Evolutionary conservation across 2,888 invertebrate genomes (phyloP).

Genomic region (Augochlorella aurata): DNA sequence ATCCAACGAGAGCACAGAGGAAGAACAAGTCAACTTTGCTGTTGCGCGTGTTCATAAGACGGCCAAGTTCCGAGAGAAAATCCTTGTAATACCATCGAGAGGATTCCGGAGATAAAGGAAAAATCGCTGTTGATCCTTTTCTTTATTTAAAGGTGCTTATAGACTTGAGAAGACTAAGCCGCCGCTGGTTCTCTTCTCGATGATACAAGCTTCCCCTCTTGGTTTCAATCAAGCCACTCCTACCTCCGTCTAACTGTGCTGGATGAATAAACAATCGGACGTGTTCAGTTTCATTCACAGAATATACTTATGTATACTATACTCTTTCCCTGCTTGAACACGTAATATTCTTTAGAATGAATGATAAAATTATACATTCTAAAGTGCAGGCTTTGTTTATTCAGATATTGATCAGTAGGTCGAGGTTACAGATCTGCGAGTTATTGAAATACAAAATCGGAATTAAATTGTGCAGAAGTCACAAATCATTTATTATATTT

Average conservation of each 20-base stretch:
- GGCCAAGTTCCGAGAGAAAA: slow-evolving; percentile 44
- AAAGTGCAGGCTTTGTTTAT: too few species aligned
- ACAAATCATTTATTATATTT: too few species aligned
- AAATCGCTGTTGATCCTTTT: slow-evolving; percentile 63
- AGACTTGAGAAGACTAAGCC: slow-evolving; percentile 47
- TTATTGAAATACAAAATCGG: too few species aligned
- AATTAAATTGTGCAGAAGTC: too few species aligned
- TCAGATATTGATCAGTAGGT: too few species aligned
- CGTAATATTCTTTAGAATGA: too few species aligned
- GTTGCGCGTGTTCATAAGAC: slow-evolving; percentile 38
- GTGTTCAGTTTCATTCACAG: too few species aligned
- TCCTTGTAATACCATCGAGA: slow-evolving; percentile 39
- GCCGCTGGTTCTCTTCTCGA: slow-evolving; percentile 30
- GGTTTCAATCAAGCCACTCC: slow-evolving; percentile 30
- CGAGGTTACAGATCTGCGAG: too few species aligned
- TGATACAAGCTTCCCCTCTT: slow-evolving; percentile 33
- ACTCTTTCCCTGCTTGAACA: too few species aligned
- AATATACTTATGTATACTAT: too few species aligned
- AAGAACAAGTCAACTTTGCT: slow-evolving; percentile 36
- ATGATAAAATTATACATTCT: too few species aligned
- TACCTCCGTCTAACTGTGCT: slow-evolving; percentile 1
- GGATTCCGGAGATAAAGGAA: slow-evolving; percentile 51
- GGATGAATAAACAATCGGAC: background rate
- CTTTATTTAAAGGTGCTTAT: slow-evolving; percentile 66
- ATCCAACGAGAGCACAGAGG: slow-evolving; percentile 5